Evolutionary conservation across 2,797 vertebrate genomes (phyloP).

Genomic region (Garrulus glandarius): DNA sequence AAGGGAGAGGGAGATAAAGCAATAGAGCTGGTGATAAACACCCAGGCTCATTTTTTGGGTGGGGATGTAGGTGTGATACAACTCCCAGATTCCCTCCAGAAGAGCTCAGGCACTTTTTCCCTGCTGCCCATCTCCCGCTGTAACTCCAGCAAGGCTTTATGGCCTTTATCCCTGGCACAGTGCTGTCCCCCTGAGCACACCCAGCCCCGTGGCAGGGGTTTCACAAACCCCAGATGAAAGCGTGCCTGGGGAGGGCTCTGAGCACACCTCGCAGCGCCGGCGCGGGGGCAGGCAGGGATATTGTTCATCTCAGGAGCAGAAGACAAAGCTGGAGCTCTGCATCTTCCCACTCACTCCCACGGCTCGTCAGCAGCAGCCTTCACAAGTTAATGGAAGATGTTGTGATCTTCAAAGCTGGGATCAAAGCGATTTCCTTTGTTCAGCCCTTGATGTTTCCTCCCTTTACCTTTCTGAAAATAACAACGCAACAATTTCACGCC

Average conservation of each 20-base stretch:
- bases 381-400: neutral
- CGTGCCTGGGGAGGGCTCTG: neutral
- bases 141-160: neutral
- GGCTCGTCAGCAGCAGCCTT: neutral
- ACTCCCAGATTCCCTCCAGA: neutral
- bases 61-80: neutral
- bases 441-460: neutral
- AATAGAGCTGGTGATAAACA: neutral
- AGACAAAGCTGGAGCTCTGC: slow-evolving; percentile 39
- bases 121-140: neutral
- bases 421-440: neutral
- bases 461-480: neutral
- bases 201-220: neutral
- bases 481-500: rapidly evolving
- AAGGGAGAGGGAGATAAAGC: neutral
- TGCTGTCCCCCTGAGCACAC: neutral
- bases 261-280: neutral
- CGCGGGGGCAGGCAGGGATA: neutral
- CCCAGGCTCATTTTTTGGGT: neutral
- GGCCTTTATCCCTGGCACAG: neutral
- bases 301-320: neutral
- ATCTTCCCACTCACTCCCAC: slow-evolving; percentile 41
- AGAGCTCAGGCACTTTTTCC: neutral
- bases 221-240: neutral
- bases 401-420: neutral